Conservation (phyloP, 2,113 vertebrate species). For the Oriolus oriolus region DNA sequence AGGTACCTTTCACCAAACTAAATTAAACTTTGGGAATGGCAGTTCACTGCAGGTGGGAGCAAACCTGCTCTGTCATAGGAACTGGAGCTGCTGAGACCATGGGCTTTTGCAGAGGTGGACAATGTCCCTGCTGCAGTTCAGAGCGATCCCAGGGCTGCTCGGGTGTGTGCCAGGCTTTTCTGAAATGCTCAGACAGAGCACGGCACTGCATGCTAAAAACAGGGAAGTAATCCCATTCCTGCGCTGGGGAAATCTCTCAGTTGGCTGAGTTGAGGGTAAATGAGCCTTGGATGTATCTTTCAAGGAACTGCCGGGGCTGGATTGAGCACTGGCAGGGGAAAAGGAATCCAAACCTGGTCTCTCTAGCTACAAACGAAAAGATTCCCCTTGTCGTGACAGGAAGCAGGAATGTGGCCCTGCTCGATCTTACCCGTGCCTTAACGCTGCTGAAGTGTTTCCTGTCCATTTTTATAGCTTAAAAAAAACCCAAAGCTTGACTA, state of each 20-base stretch:
- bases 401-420: background rate
- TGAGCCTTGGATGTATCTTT: background rate
- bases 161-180: background rate
- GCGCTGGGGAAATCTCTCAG: background rate
- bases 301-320: background rate
- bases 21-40: background rate
- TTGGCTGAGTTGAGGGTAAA: background rate
- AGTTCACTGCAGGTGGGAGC: background rate
- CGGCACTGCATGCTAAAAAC: background rate
- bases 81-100: background rate
- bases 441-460: background rate
- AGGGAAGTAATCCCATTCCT: background rate
- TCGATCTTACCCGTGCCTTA: background rate
- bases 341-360: background rate
- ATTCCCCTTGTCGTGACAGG: background rate
- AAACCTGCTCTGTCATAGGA: background rate
- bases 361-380: background rate
- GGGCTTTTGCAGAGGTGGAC: background rate
- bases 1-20: background rate
- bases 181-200: background rate
- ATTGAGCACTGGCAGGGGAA: fast-evolving
- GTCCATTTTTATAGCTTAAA: background rate
- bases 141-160: background rate
- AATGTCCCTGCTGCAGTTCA: background rate
- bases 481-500: background rate